These are phyloP conservation scores for Acromyrmex heyeri DNA, from an alignment of 1,140 invertebrate species.

Conservation along the genomic window DNA sequence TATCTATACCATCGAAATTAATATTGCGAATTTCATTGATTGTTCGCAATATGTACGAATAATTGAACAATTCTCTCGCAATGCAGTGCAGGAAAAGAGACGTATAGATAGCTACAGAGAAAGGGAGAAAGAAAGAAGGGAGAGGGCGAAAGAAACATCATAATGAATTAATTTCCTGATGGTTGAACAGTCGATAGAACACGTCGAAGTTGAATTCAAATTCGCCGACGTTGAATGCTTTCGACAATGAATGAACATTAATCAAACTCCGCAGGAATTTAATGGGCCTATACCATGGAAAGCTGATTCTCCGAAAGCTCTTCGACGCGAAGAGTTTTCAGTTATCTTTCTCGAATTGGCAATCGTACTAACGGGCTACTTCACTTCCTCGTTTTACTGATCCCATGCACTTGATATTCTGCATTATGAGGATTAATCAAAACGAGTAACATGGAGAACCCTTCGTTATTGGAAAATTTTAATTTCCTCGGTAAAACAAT, in stretches of 20 bases:
- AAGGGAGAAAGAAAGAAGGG: neutral
- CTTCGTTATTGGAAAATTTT: conserved; percentile 48
- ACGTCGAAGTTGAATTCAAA: conserved; percentile 36
- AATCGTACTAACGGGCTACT: conserved; percentile 9
- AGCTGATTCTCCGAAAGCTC: conserved; percentile 22
- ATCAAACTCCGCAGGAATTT: conserved; percentile 47
- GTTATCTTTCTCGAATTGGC: conserved; percentile 52
- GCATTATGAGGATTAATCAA: conserved; percentile 44
- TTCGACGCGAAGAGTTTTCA: conserved; percentile 14
- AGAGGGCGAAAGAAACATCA: neutral
- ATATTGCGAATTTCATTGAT: conserved; percentile 26
- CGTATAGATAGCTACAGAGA: neutral
- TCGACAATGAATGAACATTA: conserved; percentile 30
- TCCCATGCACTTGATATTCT: neutral
- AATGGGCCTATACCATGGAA: conserved; percentile 7
- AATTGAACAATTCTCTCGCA: conserved; percentile 14
- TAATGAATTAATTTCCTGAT: conserved; percentile 59
- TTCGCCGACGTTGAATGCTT: conserved; percentile 40
- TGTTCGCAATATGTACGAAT: neutral
- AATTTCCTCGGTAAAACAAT: conserved; percentile 44
- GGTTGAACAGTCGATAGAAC: conserved; percentile 50
- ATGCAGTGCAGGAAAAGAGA: neutral
- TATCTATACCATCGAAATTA: conserved; percentile 1
- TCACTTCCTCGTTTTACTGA: conserved; percentile 1
- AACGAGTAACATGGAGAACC: neutral